phyloP scores from a whole-genome alignment of 2,797 vertebrate genomes.

The Phataginus tricuspis region DNA sequence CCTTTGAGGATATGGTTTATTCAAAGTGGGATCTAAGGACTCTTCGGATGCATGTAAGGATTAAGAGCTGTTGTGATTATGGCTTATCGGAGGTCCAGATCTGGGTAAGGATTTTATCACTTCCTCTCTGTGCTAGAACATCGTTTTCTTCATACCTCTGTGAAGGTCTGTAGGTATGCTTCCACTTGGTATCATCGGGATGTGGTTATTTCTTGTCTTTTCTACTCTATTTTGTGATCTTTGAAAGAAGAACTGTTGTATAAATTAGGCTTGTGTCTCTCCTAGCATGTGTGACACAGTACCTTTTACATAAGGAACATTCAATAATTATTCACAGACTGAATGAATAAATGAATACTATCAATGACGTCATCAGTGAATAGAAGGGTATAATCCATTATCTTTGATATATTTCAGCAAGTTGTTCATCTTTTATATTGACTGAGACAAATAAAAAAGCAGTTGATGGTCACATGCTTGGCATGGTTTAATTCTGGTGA shows the following conservation, averaged over 20 bases:
- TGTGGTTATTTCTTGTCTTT: not conserved
- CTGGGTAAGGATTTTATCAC: not conserved
- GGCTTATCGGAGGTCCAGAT: not conserved
- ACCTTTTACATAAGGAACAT: not conserved
- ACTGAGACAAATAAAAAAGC: not conserved
- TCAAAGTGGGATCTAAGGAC: not conserved
- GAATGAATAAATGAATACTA: not conserved
- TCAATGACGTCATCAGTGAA: not conserved
- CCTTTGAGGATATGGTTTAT: not conserved
- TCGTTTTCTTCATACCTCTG: fast-evolving
- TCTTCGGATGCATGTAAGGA: not conserved
- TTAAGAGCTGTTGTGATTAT: not conserved
- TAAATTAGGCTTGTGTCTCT: not conserved
- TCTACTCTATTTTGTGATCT: not conserved
- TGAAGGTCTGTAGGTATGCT: not conserved
- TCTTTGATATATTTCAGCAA: not conserved
- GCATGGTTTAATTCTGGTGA: slow-evolving; percentile 56
- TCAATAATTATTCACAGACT: not conserved
- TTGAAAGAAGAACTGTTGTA: not conserved
- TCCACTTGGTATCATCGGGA: not conserved
- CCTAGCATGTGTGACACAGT: not conserved
- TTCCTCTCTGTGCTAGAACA: not conserved
- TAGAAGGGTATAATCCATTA: not conserved
- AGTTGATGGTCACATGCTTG: not conserved
- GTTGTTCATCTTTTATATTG: slow-evolving; percentile 43